phyloP scores from a whole-genome alignment of 2,113 vertebrate genomes.

The Salvelinus fontinalis region DNA sequence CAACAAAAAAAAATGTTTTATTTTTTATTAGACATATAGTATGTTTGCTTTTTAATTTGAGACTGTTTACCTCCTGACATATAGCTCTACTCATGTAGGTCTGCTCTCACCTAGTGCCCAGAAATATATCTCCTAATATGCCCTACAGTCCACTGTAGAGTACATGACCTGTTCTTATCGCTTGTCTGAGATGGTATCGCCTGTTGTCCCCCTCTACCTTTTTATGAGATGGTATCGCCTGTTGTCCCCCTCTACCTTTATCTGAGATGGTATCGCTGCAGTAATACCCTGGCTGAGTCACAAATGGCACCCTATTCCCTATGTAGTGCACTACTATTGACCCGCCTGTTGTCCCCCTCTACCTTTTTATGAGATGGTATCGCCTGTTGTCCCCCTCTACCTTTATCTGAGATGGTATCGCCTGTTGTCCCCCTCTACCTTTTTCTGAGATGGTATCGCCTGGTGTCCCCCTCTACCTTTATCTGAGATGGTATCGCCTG shows the following conservation, averaged over 20 bases:
- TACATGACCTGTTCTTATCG: constrained; percentile 28
- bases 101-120: constrained; percentile 15
- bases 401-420: too few relatives aligned
- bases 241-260: constrained; percentile 24
- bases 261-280: constrained; percentile 30
- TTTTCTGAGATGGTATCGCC: too few relatives aligned
- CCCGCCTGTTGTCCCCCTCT: constrained; percentile 50
- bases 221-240: constrained; percentile 56
- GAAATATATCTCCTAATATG: constrained; percentile 21
- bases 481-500: too few relatives aligned
- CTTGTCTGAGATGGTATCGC: constrained; percentile 11
- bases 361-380: constrained; percentile 13
- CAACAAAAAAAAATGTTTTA: constrained; percentile 54
- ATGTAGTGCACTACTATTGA: too few relatives aligned
- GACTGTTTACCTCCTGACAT: constrained; percentile 41
- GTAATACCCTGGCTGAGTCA: too few relatives aligned
- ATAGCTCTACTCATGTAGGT: neutral
- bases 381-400: too few relatives aligned
- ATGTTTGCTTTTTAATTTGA: constrained; percentile 44
- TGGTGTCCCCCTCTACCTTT: too few relatives aligned
- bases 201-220: neutral
- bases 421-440: too few relatives aligned
- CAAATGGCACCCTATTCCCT: too few relatives aligned
- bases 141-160: constrained; percentile 20
- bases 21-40: constrained; percentile 25